phyloP scores from a whole-genome alignment of 1,140 invertebrate species.

The Eurytemora carolleeae region DNA sequence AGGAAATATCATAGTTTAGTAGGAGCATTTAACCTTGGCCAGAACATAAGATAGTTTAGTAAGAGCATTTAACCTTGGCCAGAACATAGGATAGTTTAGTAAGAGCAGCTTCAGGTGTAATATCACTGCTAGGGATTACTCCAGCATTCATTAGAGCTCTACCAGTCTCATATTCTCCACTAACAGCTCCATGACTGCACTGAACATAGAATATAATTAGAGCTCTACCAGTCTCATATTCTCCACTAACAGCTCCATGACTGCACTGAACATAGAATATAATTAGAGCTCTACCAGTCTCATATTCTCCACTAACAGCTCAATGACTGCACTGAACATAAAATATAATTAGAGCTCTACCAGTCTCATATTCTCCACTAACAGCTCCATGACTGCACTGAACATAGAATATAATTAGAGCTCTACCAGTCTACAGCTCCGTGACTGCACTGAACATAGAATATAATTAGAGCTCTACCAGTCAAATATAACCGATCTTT shows the following conservation, averaged over 20 bases:
- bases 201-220: conserved; percentile 43
- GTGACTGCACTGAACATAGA: conserved; percentile 62
- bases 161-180: conserved; percentile 55
- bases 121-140: conserved; percentile 59
- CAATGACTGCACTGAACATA: conserved; percentile 62
- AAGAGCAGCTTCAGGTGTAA: conserved; percentile 83
- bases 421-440: conserved; percentile 58
- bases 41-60: too few relatives aligned
- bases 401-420: conserved; percentile 26
- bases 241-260: conserved; percentile 45
- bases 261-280: conserved; percentile 66
- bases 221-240: conserved; percentile 59
- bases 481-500: too few relatives aligned
- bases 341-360: conserved; percentile 35
- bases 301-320: too few relatives aligned
- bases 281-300: conserved; percentile 42
- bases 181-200: conserved; percentile 55
- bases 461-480: conserved; percentile 38
- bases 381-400: conserved; percentile 67
- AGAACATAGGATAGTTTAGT: conserved; percentile 79
- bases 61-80: not conserved
- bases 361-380: conserved; percentile 54
- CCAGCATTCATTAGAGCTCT: conserved; percentile 33
- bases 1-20: too few relatives aligned
- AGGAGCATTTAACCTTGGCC: too few relatives aligned